Evolutionary conservation across 2,113 vertebrate species (phyloP).

Genomic region (Tychaedon coryphoeus): DNA sequence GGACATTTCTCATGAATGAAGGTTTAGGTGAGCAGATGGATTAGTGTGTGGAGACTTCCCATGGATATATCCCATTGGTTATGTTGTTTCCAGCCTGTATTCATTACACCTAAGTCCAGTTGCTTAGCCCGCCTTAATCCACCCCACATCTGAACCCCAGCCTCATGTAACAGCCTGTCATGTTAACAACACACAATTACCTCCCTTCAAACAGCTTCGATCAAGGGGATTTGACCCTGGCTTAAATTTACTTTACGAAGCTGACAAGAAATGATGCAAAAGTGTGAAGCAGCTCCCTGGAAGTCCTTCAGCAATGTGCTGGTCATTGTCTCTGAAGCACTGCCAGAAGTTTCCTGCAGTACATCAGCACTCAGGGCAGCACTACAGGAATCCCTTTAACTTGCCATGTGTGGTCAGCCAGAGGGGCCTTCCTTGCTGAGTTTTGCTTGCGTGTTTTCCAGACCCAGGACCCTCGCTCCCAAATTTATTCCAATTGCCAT

Average conservation of each 20-base stretch:
- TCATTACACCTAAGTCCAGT: neutral
- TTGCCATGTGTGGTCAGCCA: rapidly evolving
- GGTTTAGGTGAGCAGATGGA: neutral
- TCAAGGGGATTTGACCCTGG: rapidly evolving
- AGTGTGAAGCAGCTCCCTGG: neutral
- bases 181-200: neutral
- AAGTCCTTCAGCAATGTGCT: neutral
- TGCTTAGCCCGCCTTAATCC: neutral
- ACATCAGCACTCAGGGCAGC: neutral
- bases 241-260: neutral
- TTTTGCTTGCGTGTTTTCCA: neutral
- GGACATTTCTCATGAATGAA: neutral
- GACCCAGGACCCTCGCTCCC: neutral
- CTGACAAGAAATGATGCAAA: neutral
- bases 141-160: neutral
- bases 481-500: rapidly evolving
- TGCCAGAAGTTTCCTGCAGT: neutral
- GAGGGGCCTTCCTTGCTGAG: neutral
- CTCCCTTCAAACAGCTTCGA: neutral
- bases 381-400: neutral
- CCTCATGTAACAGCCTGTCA: neutral
- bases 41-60: neutral
- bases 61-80: rapidly evolving
- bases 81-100: neutral
- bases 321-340: neutral